A percentile compares a stretch with the other conserved stretches of the same genome.
Evolutionary conservation across 2,113 vertebrate genomes (phyloP).

Genomic region (Lycaon pictus): DNA sequence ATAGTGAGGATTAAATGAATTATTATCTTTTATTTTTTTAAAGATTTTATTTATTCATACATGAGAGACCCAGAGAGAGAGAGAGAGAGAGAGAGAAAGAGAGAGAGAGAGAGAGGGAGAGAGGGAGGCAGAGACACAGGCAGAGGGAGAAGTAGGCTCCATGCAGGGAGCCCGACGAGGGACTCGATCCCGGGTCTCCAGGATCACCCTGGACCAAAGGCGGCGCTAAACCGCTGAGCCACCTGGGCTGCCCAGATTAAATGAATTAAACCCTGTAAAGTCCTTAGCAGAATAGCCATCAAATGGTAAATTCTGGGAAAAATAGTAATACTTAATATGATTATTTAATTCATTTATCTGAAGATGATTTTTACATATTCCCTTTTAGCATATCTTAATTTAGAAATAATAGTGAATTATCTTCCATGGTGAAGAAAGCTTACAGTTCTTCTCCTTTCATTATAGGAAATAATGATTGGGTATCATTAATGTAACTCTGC

Average conservation of each 20-base stretch:
- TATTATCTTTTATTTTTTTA: background rate
- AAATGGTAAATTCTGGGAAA: background rate
- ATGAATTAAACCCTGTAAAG: background rate
- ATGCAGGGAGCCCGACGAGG: no score
- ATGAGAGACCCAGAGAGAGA: no score
- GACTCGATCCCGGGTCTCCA: no score
- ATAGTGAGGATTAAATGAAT: background rate
- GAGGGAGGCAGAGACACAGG: no score
- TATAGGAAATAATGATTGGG: conserved; percentile 55
- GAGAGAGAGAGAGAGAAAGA: no score
- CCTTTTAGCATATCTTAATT: background rate
- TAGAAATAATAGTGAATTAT: background rate
- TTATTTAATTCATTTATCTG: background rate
- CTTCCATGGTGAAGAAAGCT: background rate
- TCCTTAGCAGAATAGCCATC: background rate
- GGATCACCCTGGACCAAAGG: no score
- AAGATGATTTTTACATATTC: background rate
- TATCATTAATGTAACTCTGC: conserved; percentile 54
- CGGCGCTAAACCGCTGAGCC: no score
- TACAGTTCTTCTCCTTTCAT: conserved; percentile 12
- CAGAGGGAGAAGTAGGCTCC: no score
- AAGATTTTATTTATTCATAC: no score
- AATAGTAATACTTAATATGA: background rate
- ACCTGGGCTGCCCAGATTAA: background rate
- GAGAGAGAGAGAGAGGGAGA: no score